Conservation (phyloP, 2,797 vertebrate species). For the Neosalanx taihuensis region DNA sequence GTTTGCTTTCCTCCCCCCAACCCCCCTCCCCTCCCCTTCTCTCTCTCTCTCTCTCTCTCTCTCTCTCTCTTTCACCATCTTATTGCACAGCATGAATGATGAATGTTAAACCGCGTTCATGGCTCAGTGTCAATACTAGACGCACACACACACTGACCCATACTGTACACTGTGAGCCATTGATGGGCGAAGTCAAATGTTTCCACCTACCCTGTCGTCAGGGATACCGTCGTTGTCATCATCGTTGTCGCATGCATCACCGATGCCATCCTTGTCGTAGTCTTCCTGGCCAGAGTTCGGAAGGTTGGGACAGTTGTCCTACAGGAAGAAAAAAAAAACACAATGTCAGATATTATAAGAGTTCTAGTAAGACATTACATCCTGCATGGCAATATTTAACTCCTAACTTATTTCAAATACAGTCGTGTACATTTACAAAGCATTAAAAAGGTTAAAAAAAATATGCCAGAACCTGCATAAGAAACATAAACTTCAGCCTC, state of each 20-base stretch:
- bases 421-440: neutral
- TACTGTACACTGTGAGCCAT: neutral
- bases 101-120: conserved; percentile 42
- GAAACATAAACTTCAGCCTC: neutral
- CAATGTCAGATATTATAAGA: neutral
- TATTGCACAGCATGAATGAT: conserved; percentile 50
- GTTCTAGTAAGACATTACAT: neutral
- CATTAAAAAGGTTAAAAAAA: neutral
- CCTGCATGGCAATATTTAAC: neutral
- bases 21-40: conserved; percentile 4
- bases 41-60: conserved; percentile 1
- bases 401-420: neutral
- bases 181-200: neutral
- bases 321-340: conserved; percentile 30
- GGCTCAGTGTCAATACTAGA: neutral
- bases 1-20: conserved; percentile 56
- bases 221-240: conserved; percentile 93
- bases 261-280: conserved; percentile 93
- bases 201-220: conserved; percentile 84
- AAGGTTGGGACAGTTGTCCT: conserved; percentile 98
- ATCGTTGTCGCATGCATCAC: conserved; percentile 92
- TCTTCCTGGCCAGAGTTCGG: conserved; percentile 98
- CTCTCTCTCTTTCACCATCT: conserved; percentile 26
- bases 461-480: too few species aligned
- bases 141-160: conserved; percentile 1